These are phyloP conservation scores for Microhierax caerulescens DNA, from an alignment of 2,797 vertebrate genomes.

Conservation along the genomic window DNA sequence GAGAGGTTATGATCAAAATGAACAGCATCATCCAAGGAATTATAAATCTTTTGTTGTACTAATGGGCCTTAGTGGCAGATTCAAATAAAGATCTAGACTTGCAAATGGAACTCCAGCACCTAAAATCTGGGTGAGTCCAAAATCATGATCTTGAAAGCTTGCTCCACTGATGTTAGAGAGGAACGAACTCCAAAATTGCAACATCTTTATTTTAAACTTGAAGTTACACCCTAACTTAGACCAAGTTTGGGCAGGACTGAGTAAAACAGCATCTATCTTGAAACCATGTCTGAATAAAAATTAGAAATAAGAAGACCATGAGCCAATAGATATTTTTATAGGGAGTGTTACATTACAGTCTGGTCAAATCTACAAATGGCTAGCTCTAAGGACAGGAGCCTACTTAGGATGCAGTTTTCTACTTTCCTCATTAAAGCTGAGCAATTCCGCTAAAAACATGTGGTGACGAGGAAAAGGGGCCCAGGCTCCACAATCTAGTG, in stretches of 20 bases:
- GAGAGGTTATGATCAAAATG: neutral
- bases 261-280: neutral
- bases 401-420: neutral
- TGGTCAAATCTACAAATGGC: neutral
- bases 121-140: neutral
- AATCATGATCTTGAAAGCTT: neutral
- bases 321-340: neutral
- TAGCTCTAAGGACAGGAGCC: neutral
- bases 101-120: neutral
- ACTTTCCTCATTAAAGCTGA: neutral
- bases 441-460: neutral
- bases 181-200: neutral
- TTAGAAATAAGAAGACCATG: neutral
- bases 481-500: neutral
- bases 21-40: neutral
- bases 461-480: neutral
- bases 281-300: neutral
- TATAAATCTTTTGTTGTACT: neutral
- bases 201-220: neutral
- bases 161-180: neutral
- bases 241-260: neutral
- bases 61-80: neutral
- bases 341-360: neutral
- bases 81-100: neutral
- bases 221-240: neutral